Base-by-base conservation (phyloP, 2,797 vertebrate species). In the Sebastes hubbsi region DNA sequence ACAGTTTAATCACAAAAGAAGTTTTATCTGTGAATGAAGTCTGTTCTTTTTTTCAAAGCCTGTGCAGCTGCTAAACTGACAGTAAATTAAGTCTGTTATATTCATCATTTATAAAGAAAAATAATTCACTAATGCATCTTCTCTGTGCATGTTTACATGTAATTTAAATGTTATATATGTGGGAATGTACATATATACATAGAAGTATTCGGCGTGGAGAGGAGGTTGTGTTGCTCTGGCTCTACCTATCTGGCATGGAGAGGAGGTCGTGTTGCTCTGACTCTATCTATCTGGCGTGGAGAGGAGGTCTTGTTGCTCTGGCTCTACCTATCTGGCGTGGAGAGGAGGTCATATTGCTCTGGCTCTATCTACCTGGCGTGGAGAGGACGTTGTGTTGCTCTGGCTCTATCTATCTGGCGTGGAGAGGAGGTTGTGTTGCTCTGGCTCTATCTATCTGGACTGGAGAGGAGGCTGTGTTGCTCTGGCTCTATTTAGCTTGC, bases 221-320 rank as follows among this genome's bases (percentile, higher is more conserved):
- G 36, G 36, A 0, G 5, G 13, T 38, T 0, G 0, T 38, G 36
- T 38, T 38, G 36, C 36, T 38, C 36, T 2, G 36, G 0, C 13
- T 38, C 12, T 38, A 14, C 0, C 36, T 38, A 14, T 5, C 13
- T 38, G 36, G 36, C 5, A 0, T 38, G 12, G 36, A 38, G 36
- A 38, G 12, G 12, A 38, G 12, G 12, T 14, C 0, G 0, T 38
- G 36, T 38, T 38, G 36, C 36, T 38, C 12, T 1, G 36, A 0
- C 36, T 13, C 36, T 38, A 2, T 0, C 12, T 38, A 38, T 5
- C 36, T 38, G 12, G 12, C 2, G 2, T 38, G 36, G 36, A 38
- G 12, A 38, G 12, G 36, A 13, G 12, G 12, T 13, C 0, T 0
- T 38, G 5, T 38, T 38, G 36, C 12, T 38, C 34, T 1, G 34